A percentile compares a stretch with the other conserved stretches of the same genome.
Evolutionary conservation across 2,797 vertebrate genomes (phyloP).

Genomic region (Urosaurus nigricauda): DNA sequence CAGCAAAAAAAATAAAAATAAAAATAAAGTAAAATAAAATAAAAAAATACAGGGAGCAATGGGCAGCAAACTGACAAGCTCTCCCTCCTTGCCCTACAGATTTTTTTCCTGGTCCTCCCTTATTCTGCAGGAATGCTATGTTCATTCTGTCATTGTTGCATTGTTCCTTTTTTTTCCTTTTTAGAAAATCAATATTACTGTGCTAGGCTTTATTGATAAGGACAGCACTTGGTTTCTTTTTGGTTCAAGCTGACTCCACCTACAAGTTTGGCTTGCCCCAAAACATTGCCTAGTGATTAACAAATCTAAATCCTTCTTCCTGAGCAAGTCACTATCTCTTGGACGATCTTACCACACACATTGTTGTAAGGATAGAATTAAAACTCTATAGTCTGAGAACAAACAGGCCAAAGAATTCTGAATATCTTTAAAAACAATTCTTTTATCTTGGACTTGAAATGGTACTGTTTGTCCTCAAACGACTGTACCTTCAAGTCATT

Average conservation of each 20-base stretch:
- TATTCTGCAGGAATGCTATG: too few species aligned
- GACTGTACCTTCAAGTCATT: conserved; percentile 33
- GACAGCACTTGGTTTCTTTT: background rate
- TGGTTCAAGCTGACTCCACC: background rate
- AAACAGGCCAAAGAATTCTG: conserved; percentile 31
- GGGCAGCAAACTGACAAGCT: too few species aligned
- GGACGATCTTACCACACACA: conserved; percentile 33
- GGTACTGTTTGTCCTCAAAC: conserved; percentile 26
- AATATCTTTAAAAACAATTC: conserved; percentile 31
- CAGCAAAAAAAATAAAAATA: too few species aligned
- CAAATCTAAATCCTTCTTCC: conserved; percentile 21
- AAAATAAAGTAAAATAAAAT: too few species aligned
- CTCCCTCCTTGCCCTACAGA: too few species aligned
- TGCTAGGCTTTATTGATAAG: background rate
- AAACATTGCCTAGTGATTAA: background rate
- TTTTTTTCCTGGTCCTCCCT: too few species aligned
- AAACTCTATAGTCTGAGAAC: conserved; percentile 49
- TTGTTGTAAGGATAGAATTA: conserved; percentile 36
- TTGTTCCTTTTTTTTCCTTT: background rate
- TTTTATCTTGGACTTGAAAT: conserved; percentile 31
- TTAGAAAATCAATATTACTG: background rate
- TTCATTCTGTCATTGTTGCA: too few species aligned
- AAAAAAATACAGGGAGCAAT: too few species aligned
- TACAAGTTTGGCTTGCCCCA: background rate
- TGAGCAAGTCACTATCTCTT: conserved; percentile 1